These are phyloP conservation scores for Acromyrmex charruanus DNA, from an alignment of 1,140 invertebrate species.

Conservation along the genomic window DNA sequence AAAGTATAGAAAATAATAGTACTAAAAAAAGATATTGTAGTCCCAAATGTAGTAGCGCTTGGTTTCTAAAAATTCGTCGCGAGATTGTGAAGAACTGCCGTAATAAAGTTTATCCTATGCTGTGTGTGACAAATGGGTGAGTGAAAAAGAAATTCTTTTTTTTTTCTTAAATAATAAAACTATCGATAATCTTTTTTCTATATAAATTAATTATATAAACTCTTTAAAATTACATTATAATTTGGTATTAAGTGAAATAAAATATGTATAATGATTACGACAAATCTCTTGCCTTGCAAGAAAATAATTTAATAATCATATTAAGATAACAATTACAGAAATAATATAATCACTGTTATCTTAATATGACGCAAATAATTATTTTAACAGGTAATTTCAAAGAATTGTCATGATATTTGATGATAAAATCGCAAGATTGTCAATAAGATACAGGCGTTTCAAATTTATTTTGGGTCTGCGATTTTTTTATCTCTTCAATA, in stretches of 20 bases:
- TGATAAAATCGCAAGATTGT: not conserved
- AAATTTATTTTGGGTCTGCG: not conserved
- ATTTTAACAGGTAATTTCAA: too few relatives aligned
- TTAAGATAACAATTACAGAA: too few relatives aligned
- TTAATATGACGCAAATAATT: too few relatives aligned
- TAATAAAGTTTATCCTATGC: constrained; percentile 72
- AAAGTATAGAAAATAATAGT: constrained; percentile 30
- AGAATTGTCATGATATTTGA: too few relatives aligned
- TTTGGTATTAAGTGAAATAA: not conserved
- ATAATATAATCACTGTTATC: too few relatives aligned
- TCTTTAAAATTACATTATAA: not conserved
- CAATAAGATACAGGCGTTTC: not conserved
- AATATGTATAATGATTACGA: constrained; percentile 1
- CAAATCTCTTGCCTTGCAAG: not conserved
- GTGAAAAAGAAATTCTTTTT: constrained; percentile 34
- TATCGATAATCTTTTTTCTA: not conserved
- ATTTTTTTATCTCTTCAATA: too few relatives aligned
- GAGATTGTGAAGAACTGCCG: constrained; percentile 73
- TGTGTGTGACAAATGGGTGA: constrained; percentile 59
- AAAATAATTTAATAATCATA: not conserved
- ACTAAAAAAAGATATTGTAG: constrained; percentile 45
- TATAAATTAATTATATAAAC: not conserved
- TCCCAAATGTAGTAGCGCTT: constrained; percentile 49
- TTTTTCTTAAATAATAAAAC: not conserved
- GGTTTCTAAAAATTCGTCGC: constrained; percentile 74